Percentiles rank a stretch among this genome's conserved stretches.
Evolutionary conservation across 37 sponge, comb jelly and placozoan genomes (phyloP).

Genomic region (Chondrilla cf. caribensis): DNA sequence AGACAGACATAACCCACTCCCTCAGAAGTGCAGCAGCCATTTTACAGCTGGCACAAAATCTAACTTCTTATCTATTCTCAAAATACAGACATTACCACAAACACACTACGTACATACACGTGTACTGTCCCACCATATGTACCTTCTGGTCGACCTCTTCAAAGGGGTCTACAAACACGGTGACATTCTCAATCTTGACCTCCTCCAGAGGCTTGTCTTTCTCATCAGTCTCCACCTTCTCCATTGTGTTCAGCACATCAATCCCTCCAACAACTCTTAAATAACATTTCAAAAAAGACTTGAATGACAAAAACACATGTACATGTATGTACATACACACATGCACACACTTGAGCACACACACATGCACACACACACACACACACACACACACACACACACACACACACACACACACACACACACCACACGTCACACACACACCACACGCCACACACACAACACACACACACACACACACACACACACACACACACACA

Average conservation of each 20-base stretch:
- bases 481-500: slow-evolving; percentile 19
- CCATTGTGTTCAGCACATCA: slow-evolving; percentile 80
- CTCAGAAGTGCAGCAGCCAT: no score
- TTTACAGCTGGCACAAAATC: no score
- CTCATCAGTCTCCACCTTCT: slow-evolving; percentile 75
- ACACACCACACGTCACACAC: neutral
- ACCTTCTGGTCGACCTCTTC: slow-evolving; percentile 82
- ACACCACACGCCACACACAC: slow-evolving; percentile 1
- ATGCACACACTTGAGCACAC: neutral
- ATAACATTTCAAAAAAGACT: no score
- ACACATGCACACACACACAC: slow-evolving; percentile 4
- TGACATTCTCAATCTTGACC: slow-evolving; percentile 50
- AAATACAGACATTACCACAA: no score
- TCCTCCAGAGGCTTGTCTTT: slow-evolving; percentile 78
- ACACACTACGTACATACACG: no score
- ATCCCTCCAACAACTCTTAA: slow-evolving; percentile 80
- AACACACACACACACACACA: neutral
- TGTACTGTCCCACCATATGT: neutral
- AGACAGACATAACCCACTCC: no score
- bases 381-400: slow-evolving; percentile 26
- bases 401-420: neutral
- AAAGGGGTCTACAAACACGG: slow-evolving; percentile 90
- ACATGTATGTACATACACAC: neutral
- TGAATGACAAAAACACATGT: no score
- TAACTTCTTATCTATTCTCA: no score